A percentile compares a stretch with the other conserved stretches of the same genome.
These are phyloP conservation scores for Cynaeus angustus DNA, from an alignment of 2,888 invertebrate species.

Conservation along the genomic window DNA sequence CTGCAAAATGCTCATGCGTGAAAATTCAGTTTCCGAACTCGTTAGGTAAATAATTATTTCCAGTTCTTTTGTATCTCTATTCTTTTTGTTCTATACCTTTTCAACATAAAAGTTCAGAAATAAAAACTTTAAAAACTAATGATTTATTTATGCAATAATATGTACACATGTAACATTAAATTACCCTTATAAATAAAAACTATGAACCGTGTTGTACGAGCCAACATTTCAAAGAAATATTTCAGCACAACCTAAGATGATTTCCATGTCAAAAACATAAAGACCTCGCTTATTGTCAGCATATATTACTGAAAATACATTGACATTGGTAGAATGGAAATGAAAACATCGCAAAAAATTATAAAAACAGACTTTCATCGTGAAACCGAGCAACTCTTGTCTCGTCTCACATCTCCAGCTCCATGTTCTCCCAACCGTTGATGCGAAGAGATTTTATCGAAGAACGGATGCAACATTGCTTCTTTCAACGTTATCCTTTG, in stretches of 20 bases:
- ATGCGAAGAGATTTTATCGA: conserved; percentile 87
- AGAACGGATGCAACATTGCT: conserved; percentile 94
- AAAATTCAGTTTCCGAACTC: too few species aligned
- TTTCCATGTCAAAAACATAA: conserved; percentile 7
- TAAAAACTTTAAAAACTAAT: conserved; percentile 56
- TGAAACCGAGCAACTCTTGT: conserved; percentile 82
- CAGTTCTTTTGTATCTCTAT: too few species aligned
- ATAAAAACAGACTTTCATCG: conserved; percentile 73
- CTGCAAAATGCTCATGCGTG: too few species aligned
- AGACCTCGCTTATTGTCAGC: conserved; percentile 28
- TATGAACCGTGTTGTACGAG: conserved; percentile 43
- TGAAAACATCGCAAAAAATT: conserved; percentile 23
- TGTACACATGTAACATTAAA: conserved; percentile 51
- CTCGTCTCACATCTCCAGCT: conserved; percentile 74
- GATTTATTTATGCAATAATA: conserved; percentile 51
- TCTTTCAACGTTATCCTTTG: conserved; percentile 91
- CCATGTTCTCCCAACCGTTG: conserved; percentile 80
- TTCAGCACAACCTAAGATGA: conserved; percentile 29
- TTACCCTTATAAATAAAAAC: conserved; percentile 47
- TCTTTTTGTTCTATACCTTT: too few species aligned
- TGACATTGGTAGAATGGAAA: conserved; percentile 25
- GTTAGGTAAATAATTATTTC: too few species aligned
- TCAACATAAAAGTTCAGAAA: too few species aligned
- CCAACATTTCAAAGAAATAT: conserved; percentile 3
- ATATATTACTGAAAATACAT: conserved; percentile 30